Percentiles rank a stretch among this genome's conserved stretches.
These are phyloP conservation scores for Chiroxiphia lanceolata DNA, from an alignment of 2,797 vertebrate genomes.

Conservation along the genomic window DNA sequence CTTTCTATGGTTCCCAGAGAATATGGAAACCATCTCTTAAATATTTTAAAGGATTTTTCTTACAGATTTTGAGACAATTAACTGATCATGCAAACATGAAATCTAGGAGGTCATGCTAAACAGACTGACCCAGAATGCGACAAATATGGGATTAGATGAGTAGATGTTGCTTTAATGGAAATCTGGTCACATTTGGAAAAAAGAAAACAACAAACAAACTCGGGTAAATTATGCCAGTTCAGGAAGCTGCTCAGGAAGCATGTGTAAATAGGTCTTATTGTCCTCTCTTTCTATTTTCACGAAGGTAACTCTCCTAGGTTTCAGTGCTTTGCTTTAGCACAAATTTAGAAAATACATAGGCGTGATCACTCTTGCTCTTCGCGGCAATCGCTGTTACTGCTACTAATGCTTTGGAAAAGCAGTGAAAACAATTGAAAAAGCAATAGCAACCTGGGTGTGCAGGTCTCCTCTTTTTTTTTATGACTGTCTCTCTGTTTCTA, in stretches of 20 bases:
- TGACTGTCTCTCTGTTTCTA: not conserved
- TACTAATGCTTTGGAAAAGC: not conserved
- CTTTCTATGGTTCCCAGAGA: not conserved
- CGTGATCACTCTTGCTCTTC: not conserved
- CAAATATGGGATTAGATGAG: not conserved
- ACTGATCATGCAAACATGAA: not conserved
- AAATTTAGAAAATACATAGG: not conserved
- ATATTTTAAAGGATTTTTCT: not conserved
- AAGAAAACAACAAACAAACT: not conserved
- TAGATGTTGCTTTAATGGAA: not conserved
- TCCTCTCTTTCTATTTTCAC: not conserved
- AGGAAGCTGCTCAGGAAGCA: not conserved
- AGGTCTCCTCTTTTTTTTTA: not conserved
- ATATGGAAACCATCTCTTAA: not conserved
- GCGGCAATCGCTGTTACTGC: not conserved
- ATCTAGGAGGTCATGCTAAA: not conserved
- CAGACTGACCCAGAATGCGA: not conserved
- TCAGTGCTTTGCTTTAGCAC: not conserved
- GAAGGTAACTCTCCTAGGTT: not conserved
- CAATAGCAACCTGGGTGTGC: not conserved
- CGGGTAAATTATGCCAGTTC: not conserved
- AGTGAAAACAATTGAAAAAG: not conserved
- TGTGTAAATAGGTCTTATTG: not conserved
- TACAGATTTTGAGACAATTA: not conserved
- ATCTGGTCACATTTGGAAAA: not conserved